Conservation (phyloP, 2,888 invertebrate genomes). For the Dyspetes luteomarginatus region DNA sequence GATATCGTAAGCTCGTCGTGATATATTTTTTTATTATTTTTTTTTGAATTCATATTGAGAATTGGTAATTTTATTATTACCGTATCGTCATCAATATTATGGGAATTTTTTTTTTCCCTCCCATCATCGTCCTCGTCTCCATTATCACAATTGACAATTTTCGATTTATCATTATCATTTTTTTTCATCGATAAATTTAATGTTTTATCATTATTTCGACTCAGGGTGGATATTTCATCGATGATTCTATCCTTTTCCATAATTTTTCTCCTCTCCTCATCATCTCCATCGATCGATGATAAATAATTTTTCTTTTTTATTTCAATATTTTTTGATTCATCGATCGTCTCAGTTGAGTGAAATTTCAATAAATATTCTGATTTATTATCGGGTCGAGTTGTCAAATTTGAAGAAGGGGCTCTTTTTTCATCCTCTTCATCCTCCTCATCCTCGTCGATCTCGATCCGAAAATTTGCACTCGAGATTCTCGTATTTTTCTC, state of each 20-base stretch:
- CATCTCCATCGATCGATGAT: not conserved
- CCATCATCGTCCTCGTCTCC: not conserved
- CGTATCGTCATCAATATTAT: constrained; percentile 3
- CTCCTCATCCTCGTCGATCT: constrained; percentile 74
- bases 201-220: not conserved
- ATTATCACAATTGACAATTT: not conserved
- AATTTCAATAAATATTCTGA: constrained; percentile 12
- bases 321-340: not conserved
- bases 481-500: constrained; percentile 69
- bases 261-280: constrained; percentile 10
- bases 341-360: not conserved
- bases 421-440: constrained; percentile 67
- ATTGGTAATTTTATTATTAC: constrained; percentile 50
- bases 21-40: not conserved
- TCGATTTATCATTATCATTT: not conserved
- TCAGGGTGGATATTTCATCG: constrained; percentile 52
- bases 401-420: not conserved
- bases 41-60: constrained; percentile 32
- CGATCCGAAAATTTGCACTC: constrained; percentile 70
- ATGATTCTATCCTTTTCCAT: constrained; percentile 23
- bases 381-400: constrained; percentile 8
- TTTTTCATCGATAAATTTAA: not conserved
- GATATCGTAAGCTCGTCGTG: constrained; percentile 49
- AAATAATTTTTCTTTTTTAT: no score
- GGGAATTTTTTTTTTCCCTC: not conserved